phyloP scores from a whole-genome alignment of 1,140 invertebrate genomes.

The Drosophila tropicalis region DNA sequence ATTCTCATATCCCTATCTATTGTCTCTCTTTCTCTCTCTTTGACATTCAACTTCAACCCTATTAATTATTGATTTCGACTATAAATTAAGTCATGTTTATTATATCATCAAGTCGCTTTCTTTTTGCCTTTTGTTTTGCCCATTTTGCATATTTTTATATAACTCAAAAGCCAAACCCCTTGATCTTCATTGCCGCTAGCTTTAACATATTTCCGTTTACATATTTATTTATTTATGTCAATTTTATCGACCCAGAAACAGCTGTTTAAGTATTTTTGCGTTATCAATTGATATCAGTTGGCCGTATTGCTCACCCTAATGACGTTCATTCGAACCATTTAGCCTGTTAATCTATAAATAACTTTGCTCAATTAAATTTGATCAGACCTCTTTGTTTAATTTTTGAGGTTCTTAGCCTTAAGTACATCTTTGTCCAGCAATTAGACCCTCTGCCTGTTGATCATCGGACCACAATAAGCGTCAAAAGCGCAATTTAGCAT shows the following conservation, averaged over 20 bases:
- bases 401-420: background rate
- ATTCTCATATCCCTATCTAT: background rate
- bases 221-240: background rate
- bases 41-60: slow-evolving; percentile 47
- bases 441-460: slow-evolving; percentile 46
- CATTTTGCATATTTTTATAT: slow-evolving; percentile 66
- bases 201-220: background rate
- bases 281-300: slow-evolving; percentile 26
- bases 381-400: background rate
- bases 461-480: slow-evolving; percentile 40
- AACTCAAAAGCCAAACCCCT: slow-evolving; percentile 28
- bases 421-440: slow-evolving; percentile 40
- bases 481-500: slow-evolving; percentile 69
- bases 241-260: slow-evolving; percentile 44
- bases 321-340: slow-evolving; percentile 27
- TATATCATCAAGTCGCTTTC: slow-evolving; percentile 71
- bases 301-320: slow-evolving; percentile 17
- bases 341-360: slow-evolving; percentile 2
- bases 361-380: background rate
- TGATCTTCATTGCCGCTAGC: too few species aligned
- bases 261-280: slow-evolving; percentile 42
- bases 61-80: slow-evolving; percentile 59
- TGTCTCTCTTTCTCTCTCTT: slow-evolving; percentile 22
- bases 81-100: slow-evolving; percentile 61
- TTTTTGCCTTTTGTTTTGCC: slow-evolving; percentile 44